phyloP scores from a whole-genome alignment of 2,113 vertebrate genomes.

The Tapirus terrestris region DNA sequence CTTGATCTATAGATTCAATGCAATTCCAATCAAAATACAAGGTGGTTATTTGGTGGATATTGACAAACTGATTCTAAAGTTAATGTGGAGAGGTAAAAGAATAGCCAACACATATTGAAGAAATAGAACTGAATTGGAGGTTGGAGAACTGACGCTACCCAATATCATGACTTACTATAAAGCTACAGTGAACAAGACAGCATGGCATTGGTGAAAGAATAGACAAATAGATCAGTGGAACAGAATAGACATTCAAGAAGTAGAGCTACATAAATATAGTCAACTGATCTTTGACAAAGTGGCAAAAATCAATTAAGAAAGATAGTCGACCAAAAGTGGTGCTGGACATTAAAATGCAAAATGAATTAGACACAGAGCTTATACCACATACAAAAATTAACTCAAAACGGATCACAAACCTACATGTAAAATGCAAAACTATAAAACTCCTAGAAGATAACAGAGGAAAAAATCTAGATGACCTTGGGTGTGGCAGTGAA shows the following conservation, averaged over 20 bases:
- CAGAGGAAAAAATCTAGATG: neutral
- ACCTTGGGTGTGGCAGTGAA: neutral
- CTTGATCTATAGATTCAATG: neutral
- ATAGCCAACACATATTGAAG: neutral
- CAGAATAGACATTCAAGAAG: too few species aligned
- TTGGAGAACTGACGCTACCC: neutral
- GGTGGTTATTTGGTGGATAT: neutral
- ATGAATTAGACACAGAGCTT: neutral
- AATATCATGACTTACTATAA: neutral
- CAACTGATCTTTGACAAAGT: neutral
- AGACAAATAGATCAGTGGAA: too few species aligned
- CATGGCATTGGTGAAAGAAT: too few species aligned
- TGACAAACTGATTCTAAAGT: neutral
- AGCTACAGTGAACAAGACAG: neutral
- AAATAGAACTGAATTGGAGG: neutral
- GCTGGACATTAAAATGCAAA: neutral
- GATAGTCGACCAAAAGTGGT: neutral
- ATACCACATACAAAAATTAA: neutral
- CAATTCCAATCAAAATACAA: neutral
- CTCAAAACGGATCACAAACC: too few species aligned
- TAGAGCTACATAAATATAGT: neutral
- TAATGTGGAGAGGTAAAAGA: neutral
- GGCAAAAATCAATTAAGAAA: neutral
- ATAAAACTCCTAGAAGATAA: neutral
- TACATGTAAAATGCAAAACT: neutral